Evolutionary conservation across 2,888 invertebrate species (phyloP).

Genomic region (Latrodectus elegans): DNA sequence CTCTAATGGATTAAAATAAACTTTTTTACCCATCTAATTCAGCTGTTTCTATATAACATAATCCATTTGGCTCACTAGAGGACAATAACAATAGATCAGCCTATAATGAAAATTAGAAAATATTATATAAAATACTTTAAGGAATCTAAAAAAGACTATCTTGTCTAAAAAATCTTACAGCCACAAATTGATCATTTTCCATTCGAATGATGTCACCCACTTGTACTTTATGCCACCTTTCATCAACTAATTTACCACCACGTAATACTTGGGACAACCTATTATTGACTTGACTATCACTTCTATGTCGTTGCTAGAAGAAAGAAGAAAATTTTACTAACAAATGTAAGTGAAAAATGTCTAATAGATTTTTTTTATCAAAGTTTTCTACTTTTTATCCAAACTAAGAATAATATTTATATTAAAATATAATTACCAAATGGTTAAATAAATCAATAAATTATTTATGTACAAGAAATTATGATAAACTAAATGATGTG

Average conservation of each 20-base stretch:
- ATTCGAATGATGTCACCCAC: conserved; percentile 99
- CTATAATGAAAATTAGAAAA: conserved; percentile 72
- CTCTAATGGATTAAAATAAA: too few species aligned
- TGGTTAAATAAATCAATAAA: too few species aligned
- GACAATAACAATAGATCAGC: conserved; percentile 96
- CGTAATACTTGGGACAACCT: conserved; percentile 83
- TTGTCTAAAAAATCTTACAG: conserved; percentile 76
- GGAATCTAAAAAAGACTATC: not conserved
- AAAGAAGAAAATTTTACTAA: not conserved
- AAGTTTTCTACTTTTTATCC: too few species aligned
- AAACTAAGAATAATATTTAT: too few species aligned
- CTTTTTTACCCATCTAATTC: conserved; percentile 92
- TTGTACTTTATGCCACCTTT: conserved; percentile 81
- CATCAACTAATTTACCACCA: conserved; percentile 91
- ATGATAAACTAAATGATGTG: too few species aligned
- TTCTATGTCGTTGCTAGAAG: conserved; percentile 95
- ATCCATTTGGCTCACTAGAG: conserved; percentile 98
- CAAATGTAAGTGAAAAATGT: too few species aligned
- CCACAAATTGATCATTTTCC: conserved; percentile 99
- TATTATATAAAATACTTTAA: not conserved
- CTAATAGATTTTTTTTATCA: too few species aligned
- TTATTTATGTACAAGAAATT: too few species aligned
- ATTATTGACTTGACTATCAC: conserved; percentile 98
- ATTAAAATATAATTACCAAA: too few species aligned
- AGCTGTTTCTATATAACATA: conserved; percentile 99